These are phyloP conservation scores for Pollicipes pollicipes DNA, from an alignment of 1,140 invertebrate genomes.

Conservation along the genomic window DNA sequence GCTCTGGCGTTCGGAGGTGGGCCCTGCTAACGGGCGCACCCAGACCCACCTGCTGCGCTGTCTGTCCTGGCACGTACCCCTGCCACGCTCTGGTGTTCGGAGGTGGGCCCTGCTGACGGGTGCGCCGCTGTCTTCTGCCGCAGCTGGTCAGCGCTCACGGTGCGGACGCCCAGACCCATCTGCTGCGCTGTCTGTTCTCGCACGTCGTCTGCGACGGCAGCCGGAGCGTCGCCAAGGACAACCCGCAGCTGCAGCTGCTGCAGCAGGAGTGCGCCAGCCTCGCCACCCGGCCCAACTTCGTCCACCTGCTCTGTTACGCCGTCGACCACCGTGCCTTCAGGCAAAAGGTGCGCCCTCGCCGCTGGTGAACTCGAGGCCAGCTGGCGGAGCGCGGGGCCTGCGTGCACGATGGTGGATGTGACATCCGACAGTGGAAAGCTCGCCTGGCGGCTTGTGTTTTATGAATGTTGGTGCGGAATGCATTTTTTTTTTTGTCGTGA, in stretches of 20 bases:
- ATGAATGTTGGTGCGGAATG: too few relatives aligned
- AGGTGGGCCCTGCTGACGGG: too few relatives aligned
- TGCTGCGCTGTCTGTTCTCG: slow-evolving; percentile 68
- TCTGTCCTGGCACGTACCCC: slow-evolving; percentile 56
- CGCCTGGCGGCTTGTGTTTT: too few relatives aligned
- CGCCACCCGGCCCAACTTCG: slow-evolving; percentile 48
- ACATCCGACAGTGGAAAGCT: too few relatives aligned
- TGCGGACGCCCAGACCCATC: slow-evolving; percentile 69
- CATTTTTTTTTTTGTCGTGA: too few relatives aligned
- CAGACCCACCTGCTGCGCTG: slow-evolving; percentile 71
- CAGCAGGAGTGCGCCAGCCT: slow-evolving; percentile 49
- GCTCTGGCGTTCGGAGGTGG: too few relatives aligned
- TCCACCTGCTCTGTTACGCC: slow-evolving; percentile 58
- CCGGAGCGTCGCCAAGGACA: slow-evolving; percentile 24
- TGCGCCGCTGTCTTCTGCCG: too few relatives aligned
- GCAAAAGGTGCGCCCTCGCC: slow-evolving; percentile 37
- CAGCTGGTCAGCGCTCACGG: slow-evolving; percentile 61
- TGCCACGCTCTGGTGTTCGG: too few relatives aligned
- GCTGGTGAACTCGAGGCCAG: too few relatives aligned
- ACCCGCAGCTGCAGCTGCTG: slow-evolving; percentile 48
- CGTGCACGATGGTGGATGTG: too few relatives aligned
- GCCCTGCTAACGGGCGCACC: too few relatives aligned
- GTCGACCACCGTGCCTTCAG: slow-evolving; percentile 46
- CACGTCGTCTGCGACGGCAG: slow-evolving; percentile 38
- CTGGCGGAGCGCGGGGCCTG: too few relatives aligned